Base-by-base conservation (phyloP, 2,888 invertebrate genomes). In the Torymus tubicola region DNA sequence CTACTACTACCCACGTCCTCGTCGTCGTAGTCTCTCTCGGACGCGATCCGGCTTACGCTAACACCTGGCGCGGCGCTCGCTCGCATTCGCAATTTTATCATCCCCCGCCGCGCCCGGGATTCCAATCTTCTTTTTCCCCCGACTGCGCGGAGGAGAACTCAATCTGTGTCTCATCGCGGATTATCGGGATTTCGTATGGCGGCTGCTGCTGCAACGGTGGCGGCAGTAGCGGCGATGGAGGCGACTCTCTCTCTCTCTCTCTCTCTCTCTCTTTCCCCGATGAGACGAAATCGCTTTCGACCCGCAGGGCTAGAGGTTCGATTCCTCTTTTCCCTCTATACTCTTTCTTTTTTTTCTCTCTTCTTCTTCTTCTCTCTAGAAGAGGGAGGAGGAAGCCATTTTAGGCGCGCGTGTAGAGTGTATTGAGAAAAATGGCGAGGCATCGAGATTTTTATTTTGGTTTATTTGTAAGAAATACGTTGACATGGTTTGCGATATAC, bases 91-190 rank as follows among this genome's bases (percentile, higher is more conserved):
- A 89, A 89, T 90, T 89, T 89, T 88, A 88, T 90, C 87, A 87
- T 88, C 87, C 87, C 86, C 78, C 80, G 81, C 82, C 65, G 21
- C 42, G 85, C 85, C 84, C 86, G 86, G 87, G 88, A 88, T 89
- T 89, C 86, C 90, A 89, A 90, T 90, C 89, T 90, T 89, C 88
- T 89, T 77, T 61, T 60, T 72, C 68, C n/a, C 42, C 69, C 64
- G 73, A 5, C 58, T 64, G 52, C 65, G 52, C 65, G 76, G 76
- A 69, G 73, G 69, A 84, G 79, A 88, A 89, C 89, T 89, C 89
- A 89, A 90, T 90, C 89, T 89, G 87, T 89, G 88, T 89, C 89
- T 89, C 89, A 90, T 87, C 88, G 87, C 85, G 88, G 90, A 90
- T 90, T 90, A 90, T 89, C 88, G 88, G 89, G 90, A 88, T 89